Evolutionary conservation across 2,797 vertebrate species (phyloP), one percentile per base, ranked within the genome.

Genomic region (Danio jaintianensis): DNA sequence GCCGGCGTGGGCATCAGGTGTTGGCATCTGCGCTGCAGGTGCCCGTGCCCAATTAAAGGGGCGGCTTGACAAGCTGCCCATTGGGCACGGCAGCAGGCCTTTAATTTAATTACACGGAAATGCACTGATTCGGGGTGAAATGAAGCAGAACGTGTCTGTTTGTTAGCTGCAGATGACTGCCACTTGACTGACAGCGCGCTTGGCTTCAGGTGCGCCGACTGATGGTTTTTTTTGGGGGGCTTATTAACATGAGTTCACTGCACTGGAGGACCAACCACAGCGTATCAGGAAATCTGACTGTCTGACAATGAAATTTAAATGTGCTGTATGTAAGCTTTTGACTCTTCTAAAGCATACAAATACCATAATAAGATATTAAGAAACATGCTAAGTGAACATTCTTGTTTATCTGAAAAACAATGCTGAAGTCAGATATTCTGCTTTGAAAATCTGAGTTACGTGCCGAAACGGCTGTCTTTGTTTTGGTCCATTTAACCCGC

Each of bases 71-170:
- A 52, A 73, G 80, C 73, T 72, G 79, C 63, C 53, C 75, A n/a
- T 70, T 63, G 74, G 70, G 56, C 59, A 78, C 76, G 83, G 76
- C 82, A 86, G 64, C 66, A 79, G 78, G 78, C 50, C 78, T 72
- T 85, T 83, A 82, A 86, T 84, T 80, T 79, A 88, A 88, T 90
- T 88, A 88, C 75, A 79, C 78, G 75, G 74, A 87, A 83, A 89
- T 82, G 74, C 81, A 84, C 67, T 81, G 78, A 79, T 78, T 59
- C 59, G 6, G 63, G 79, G 83, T 78, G 74, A 85, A 91, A 85
- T 83, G 72, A 78, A 87, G 84, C 85, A 84, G 85, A 88, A 82
- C 85, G 36, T 80, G 86, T 83, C 55, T 87, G 76, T 82, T 86
- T 83, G 75, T 84, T 84, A 15, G 18, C 53, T 61, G 58, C 71